A percentile compares a stretch with the other conserved stretches of the same genome.
phyloP scores from a whole-genome alignment of 2,113 vertebrate species.

The Petroica traversi region DNA sequence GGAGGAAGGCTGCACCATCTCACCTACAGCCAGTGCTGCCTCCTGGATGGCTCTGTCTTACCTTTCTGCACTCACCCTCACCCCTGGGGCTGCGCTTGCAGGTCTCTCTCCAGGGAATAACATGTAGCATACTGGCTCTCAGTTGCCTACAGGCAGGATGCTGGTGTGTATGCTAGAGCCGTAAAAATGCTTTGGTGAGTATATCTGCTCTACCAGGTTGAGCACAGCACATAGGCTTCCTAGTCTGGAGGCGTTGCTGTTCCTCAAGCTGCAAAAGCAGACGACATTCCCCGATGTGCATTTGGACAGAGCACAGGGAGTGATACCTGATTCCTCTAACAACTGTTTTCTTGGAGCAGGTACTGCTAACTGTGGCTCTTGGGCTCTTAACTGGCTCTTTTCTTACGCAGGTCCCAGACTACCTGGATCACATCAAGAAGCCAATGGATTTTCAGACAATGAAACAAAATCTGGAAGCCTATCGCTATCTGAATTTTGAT shows the following conservation, averaged over 20 bases:
- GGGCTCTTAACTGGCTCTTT: conserved; percentile 41
- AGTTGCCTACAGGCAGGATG: background rate
- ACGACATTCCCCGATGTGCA: background rate
- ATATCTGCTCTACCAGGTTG: background rate
- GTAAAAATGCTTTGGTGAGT: background rate
- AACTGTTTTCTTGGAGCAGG: conserved; percentile 66
- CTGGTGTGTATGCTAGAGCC: background rate
- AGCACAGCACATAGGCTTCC: conserved; percentile 13
- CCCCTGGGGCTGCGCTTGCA: background rate
- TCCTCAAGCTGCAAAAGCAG: conserved; percentile 27
- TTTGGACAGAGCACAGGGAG: conserved; percentile 30
- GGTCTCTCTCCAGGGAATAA: background rate
- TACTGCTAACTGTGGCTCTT: background rate
- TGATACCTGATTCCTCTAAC: conserved; percentile 24
- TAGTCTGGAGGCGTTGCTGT: background rate
- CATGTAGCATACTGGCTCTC: background rate
- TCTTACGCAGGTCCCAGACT: conserved; percentile 89
- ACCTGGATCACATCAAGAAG: conserved; percentile 97
- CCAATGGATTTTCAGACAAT: conserved; percentile 99
- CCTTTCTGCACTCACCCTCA: background rate
- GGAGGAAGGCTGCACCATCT: background rate
- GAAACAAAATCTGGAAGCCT: conserved; percentile 93
- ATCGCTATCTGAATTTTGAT: conserved; percentile 94
- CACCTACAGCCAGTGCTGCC: background rate
- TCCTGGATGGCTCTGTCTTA: accelerated